Base-by-base conservation (phyloP, 37 sponge, comb jelly and placozoan species). In the Agelas oroides region DNA sequence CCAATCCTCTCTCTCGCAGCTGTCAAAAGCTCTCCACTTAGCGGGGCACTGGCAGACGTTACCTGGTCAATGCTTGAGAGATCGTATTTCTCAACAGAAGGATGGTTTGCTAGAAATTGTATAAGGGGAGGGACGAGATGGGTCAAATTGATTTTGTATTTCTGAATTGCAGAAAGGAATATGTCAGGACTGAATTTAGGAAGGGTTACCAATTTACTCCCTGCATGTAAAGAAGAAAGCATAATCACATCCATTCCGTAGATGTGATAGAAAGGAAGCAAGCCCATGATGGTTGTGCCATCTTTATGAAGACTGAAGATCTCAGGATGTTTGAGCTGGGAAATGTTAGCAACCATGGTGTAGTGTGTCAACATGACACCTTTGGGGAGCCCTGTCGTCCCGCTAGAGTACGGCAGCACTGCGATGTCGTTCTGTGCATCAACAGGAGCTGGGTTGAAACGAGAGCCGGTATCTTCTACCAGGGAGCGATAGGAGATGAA, bases 311-410 rank as follows among this genome's bases (percentile, higher is more conserved):
- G 25, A 21, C 80, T 35, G 19, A 84, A 59, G 0, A 79, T 27
- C 61, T 84, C 71, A 0, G 85, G 81, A 34, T 87, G 86, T 33
- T 72, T 38, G 5, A 88, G 24, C 60, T 92, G 93, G 60, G 16
- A 35, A 2, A 84, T 38, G 37, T 92, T 92, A 23, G 94, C 59
- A 34, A 86, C 73, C n/a, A 92, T 37, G 65, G 86, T 95, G 39
- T 77, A 36, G 62, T 96, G 91, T 19, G 94, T 83, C 27, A 96
- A 65, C 94, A 93, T 91, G 53, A 96, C 97, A n/a, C 94, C 97
- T 65, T 96, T 96, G 35, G 97, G 89, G 23, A 96, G 84, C n/a
- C 97, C 97, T 31, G 94, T 96, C 12, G 97, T 96, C 0, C 97
- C 97, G 67, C 97, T 96, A 68, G 92, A 91, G 76, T 91, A 96